Percentiles rank a stretch among this genome's conserved stretches.
phyloP scores from a whole-genome alignment of 2,797 vertebrate species.

The Propithecus deckenii region DNA sequence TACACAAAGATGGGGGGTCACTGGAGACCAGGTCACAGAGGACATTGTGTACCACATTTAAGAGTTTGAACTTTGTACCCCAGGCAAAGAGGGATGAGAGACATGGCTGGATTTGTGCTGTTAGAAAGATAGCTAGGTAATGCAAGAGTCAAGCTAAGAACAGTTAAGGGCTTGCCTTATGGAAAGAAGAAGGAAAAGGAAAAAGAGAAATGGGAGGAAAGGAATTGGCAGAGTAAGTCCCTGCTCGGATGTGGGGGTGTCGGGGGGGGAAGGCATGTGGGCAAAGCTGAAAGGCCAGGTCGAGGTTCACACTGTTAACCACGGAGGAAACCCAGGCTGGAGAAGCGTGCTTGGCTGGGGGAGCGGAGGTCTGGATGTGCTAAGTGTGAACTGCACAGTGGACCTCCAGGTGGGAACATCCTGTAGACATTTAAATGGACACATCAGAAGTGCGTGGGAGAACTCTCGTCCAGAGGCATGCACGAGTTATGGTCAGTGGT shows the following conservation, averaged over 20 bases:
- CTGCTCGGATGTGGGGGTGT: neutral
- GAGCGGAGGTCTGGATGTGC: too few species aligned
- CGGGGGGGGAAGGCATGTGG: neutral
- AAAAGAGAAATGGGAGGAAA: neutral
- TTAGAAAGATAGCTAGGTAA: neutral
- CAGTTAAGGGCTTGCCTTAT: neutral
- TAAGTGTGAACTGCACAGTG: neutral
- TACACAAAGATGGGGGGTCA: neutral
- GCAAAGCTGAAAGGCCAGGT: neutral
- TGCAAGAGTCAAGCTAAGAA: neutral
- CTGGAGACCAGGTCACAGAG: neutral
- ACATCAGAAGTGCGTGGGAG: neutral
- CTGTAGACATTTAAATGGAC: neutral
- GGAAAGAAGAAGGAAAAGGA: neutral
- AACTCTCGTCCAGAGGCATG: neutral
- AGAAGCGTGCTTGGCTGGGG: neutral
- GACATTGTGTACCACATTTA: neutral
- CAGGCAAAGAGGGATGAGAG: neutral
- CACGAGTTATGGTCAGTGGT: rapidly evolving
- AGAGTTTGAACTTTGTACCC: neutral
- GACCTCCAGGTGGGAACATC: neutral
- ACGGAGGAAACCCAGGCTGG: neutral
- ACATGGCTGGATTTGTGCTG: neutral
- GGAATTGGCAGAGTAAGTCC: neutral
- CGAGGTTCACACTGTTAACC: rapidly evolving